These are phyloP conservation scores for Nephrotoma flavescens DNA, from an alignment of 2,888 invertebrate species.

Conservation along the genomic window DNA sequence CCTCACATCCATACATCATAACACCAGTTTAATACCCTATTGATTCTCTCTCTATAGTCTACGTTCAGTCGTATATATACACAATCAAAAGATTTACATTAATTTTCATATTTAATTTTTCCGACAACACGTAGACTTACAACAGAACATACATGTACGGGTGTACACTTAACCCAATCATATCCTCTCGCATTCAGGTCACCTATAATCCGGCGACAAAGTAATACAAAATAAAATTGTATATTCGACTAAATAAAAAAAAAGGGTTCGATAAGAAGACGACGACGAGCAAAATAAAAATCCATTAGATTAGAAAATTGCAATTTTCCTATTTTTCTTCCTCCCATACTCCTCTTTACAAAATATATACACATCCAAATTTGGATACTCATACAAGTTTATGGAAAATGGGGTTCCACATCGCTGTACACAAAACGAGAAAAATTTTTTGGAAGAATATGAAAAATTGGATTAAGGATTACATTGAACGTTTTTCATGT, in stretches of 20 bases:
- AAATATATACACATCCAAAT: not conserved
- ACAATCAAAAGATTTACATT: not conserved
- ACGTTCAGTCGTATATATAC: not conserved
- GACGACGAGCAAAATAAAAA: not conserved
- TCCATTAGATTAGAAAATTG: not conserved
- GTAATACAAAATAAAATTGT: not conserved
- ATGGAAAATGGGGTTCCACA: not conserved
- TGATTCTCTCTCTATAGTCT: not conserved
- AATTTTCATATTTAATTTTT: not conserved
- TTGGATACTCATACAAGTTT: not conserved
- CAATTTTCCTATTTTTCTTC: not conserved
- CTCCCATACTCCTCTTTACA: not conserved
- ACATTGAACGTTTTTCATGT: not conserved
- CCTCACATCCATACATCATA: not conserved
- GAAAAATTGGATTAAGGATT: not conserved
- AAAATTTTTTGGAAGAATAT: not conserved
- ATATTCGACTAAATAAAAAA: not conserved
- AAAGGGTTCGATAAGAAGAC: not conserved
- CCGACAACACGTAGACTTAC: not conserved
- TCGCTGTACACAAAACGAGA: not conserved
- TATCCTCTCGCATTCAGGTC: not conserved
- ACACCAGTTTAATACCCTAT: not conserved
- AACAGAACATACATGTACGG: not conserved
- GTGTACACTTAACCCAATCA: not conserved
- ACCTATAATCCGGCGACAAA: not conserved